phyloP scores from a whole-genome alignment of 2,113 vertebrate species.

The Monopterus albus region DNA sequence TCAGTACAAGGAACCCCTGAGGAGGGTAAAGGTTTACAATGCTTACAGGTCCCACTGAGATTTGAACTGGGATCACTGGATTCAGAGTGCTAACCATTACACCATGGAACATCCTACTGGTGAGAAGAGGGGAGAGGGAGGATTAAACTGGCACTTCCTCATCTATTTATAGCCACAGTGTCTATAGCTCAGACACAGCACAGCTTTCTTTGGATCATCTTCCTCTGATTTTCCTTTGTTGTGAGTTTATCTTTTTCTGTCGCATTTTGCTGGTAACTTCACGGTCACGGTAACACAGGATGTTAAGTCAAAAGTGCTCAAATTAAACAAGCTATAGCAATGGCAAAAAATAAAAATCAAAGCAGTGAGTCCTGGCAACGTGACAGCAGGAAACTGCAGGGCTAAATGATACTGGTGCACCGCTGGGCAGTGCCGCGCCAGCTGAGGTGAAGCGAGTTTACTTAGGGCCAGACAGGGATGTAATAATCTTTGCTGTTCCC shows the following conservation, averaged over 20 bases:
- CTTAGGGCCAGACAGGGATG: not conserved
- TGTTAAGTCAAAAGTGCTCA: no score
- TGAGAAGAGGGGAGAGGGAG: accelerated
- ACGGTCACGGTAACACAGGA: no score
- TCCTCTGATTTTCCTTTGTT: not conserved
- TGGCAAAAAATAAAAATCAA: not conserved
- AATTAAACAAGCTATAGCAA: not conserved
- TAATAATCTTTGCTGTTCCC: not conserved
- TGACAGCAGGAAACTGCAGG: conserved; percentile 39
- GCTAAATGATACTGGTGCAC: conserved; percentile 45
- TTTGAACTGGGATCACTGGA: conserved; percentile 84
- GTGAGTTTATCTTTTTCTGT: no score
- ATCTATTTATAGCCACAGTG: conserved; percentile 5
- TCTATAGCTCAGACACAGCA: not conserved
- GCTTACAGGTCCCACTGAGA: conserved; percentile 72
- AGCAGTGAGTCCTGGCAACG: not conserved
- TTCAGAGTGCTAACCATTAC: conserved; percentile 87
- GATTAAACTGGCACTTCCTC: accelerated
- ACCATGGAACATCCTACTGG: conserved; percentile 57
- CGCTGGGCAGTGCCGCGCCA: conserved; percentile 31
- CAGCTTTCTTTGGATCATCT: not conserved
- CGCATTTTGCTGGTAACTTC: no score
- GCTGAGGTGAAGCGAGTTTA: conserved; percentile 15
- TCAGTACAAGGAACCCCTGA: not conserved
- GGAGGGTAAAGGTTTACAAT: no score